These are phyloP conservation scores for Tolypeutes matacus DNA, from an alignment of 2,797 vertebrate genomes.

Conservation along the genomic window DNA sequence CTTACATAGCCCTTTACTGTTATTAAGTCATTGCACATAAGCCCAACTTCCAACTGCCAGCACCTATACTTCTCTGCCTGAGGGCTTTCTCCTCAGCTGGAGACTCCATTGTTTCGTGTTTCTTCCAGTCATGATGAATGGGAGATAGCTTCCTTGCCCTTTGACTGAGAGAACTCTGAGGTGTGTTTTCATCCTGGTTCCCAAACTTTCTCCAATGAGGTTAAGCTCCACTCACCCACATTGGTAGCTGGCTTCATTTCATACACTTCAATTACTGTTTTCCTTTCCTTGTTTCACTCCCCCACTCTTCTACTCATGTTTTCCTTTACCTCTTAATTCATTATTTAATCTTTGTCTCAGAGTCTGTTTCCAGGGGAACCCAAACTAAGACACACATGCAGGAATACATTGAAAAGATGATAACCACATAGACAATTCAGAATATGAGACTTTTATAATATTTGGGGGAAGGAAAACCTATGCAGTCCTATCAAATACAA, in stretches of 20 bases:
- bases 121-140: background rate
- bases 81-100: background rate
- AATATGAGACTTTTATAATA: background rate
- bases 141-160: background rate
- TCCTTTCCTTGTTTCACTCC: background rate
- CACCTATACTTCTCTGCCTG: background rate
- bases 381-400: background rate
- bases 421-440: background rate
- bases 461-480: background rate
- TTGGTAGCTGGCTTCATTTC: background rate
- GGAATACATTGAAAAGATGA: background rate
- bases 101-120: background rate
- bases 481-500: background rate
- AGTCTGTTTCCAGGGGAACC: background rate
- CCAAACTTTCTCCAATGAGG: background rate
- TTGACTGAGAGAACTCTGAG: background rate
- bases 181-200: background rate
- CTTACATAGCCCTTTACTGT: background rate
- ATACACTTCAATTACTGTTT: background rate
- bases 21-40: background rate
- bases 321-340: background rate
- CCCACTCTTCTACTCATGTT: background rate
- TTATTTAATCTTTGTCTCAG: background rate
- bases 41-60: background rate
- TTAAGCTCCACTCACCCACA: background rate